These are phyloP conservation scores for Enoplosus armatus DNA, from an alignment of 2,797 vertebrate genomes.

Conservation along the genomic window DNA sequence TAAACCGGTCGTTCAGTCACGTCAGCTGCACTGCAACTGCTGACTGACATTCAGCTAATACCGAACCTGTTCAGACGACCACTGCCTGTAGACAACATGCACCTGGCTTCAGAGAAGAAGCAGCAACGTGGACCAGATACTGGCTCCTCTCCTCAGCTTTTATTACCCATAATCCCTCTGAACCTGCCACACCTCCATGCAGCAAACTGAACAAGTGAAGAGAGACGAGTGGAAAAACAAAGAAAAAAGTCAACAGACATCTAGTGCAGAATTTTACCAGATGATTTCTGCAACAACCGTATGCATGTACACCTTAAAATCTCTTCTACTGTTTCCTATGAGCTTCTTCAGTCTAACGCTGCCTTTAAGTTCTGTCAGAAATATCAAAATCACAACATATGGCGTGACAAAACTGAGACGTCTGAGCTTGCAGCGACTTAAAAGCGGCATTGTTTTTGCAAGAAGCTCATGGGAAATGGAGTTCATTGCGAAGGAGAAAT, in stretches of 20 bases:
- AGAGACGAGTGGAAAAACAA: not conserved
- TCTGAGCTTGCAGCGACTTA: not conserved
- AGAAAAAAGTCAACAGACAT: not conserved
- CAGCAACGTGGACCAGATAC: constrained; percentile 16
- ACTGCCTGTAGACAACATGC: constrained; percentile 16
- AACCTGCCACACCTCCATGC: constrained; percentile 2
- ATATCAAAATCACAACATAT: not conserved
- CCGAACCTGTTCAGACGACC: not conserved
- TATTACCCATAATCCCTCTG: constrained; percentile 25
- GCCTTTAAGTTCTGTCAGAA: constrained; percentile 13
- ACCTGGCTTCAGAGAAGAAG: constrained; percentile 37
- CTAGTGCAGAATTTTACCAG: not conserved
- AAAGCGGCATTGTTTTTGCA: not conserved
- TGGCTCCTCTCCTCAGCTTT: constrained; percentile 18
- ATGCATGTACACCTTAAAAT: not conserved
- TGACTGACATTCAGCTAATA: not conserved
- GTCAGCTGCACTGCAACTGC: constrained; percentile 37
- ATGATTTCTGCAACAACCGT: not conserved
- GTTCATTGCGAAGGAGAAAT: not conserved
- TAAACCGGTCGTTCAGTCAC: not conserved
- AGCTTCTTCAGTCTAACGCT: constrained; percentile 15
- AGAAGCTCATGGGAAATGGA: constrained; percentile 36
- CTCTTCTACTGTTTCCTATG: constrained; percentile 1
- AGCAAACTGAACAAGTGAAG: constrained; percentile 11
- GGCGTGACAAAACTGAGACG: not conserved